Evolutionary conservation across 1,140 invertebrate genomes (phyloP), one percentile per base, ranked within the genome.

Genomic region (Xylocopa sonorina): DNA sequence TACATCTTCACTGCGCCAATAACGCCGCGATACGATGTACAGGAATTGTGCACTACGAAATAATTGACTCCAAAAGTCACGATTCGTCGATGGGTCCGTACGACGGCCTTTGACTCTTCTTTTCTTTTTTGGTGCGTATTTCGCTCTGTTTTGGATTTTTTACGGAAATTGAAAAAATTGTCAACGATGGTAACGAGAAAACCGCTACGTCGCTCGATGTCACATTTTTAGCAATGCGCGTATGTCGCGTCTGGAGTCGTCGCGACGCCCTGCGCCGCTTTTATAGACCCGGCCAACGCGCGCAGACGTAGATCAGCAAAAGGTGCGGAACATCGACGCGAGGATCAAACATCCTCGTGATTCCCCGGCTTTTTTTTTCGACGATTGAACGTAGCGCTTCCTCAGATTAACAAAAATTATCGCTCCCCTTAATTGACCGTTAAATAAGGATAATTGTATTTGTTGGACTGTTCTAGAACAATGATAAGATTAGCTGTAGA

Each of bases 221-320:
- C 84, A 90, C 89, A 90, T 92, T 90, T 91, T 89, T 89, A 89
- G 73, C 75, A 76, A 78, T 86, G 84, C 90, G 90, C 91, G 90
- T 87, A 84, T 87, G 84, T 89, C 88, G 89, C 90, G 89, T 91
- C 89, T 92, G 90, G 87, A 91, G 83, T 83, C 89, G 88, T 85
- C 88, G 88, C 81, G 88, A 89, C 86, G 89, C 89, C 86, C 82
- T 63, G 82, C 85, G 80, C 78, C 82, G 84, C 87, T 92, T 92
- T 88, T 92, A 92, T 92, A 91, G 81, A 83, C 78, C 73, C 78
- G 77, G 73, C 51, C 66, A 78, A 55, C 82, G 29, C 83, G 90
- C 91, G 90, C 90, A 91, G 89, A 87, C 91, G 90, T 90, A 66
- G 81, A 71, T 80, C 58, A 68, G 64, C 75, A 67, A 87, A 69